Conservation (phyloP, 1,140 invertebrate species). For the Drosophila punjabiensis region DNA sequence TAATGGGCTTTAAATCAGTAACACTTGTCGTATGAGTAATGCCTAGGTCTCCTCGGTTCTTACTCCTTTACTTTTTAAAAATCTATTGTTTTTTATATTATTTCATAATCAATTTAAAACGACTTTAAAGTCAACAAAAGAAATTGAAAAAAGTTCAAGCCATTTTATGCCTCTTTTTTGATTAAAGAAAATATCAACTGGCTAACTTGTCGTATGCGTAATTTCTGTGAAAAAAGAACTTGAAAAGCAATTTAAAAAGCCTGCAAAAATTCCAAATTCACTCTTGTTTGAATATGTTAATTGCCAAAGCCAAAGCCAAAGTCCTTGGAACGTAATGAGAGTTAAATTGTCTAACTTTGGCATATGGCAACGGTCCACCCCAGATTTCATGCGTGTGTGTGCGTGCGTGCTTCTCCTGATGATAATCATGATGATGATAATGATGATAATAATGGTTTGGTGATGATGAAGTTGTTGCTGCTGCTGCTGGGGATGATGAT, state of each 20-base stretch:
- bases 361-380: constrained; percentile 27
- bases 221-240: constrained; percentile 1
- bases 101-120: not conserved
- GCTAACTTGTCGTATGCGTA: constrained; percentile 4
- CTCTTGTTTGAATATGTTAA: constrained; percentile 23
- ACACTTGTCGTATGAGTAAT: not conserved
- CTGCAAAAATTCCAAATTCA: constrained; percentile 1
- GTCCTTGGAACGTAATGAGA: constrained; percentile 23
- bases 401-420: not conserved
- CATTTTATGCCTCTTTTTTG: not conserved
- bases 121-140: not conserved
- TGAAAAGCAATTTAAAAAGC: constrained; percentile 1
- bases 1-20: no score
- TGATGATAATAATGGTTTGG: not conserved
- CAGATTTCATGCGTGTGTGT: constrained; percentile 9
- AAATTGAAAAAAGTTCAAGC: not conserved
- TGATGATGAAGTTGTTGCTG: constrained; percentile 28
- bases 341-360: constrained; percentile 32
- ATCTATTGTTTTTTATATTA: not conserved
- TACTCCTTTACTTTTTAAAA: not conserved
- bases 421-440: constrained; percentile 4
- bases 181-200: not conserved
- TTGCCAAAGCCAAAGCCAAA: constrained; percentile 10
- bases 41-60: no score
- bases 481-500: constrained; percentile 65